phyloP scores from a whole-genome alignment of 2,888 invertebrate species.

The Drosophila differens region DNA sequence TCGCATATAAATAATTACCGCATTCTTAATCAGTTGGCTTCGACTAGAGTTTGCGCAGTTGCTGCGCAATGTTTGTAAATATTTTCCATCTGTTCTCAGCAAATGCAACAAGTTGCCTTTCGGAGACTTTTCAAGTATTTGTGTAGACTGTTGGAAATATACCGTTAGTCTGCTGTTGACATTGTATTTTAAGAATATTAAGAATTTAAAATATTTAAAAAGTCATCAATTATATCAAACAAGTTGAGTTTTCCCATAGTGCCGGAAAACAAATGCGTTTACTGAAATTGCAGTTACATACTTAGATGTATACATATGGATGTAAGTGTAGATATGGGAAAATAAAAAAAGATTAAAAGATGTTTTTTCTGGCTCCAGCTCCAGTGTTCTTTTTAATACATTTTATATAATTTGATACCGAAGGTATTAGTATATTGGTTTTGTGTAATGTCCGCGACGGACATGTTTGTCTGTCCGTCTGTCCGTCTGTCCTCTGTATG shows the following conservation, averaged over 20 bases:
- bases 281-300: not conserved
- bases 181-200: not conserved
- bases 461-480: no score
- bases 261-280: not conserved
- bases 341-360: no score
- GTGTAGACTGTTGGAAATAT: constrained; percentile 17
- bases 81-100: constrained; percentile 53
- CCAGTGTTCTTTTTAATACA: no score
- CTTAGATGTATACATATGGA: no score
- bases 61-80: constrained; percentile 53
- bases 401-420: no score
- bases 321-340: no score
- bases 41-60: constrained; percentile 70
- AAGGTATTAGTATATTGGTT: no score
- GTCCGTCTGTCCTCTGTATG: no score
- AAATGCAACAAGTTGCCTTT: constrained; percentile 53
- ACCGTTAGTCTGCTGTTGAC: constrained; percentile 21
- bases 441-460: no score
- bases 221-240: not conserved
- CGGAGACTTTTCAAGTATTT: constrained; percentile 19
- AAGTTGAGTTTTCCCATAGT: not conserved
- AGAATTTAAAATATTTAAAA: not conserved
- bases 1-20: constrained; percentile 65
- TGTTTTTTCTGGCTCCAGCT: no score
- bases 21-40: constrained; percentile 32